These are phyloP conservation scores for Myripristis murdjan DNA, from an alignment of 2,797 vertebrate genomes.

Conservation along the genomic window DNA sequence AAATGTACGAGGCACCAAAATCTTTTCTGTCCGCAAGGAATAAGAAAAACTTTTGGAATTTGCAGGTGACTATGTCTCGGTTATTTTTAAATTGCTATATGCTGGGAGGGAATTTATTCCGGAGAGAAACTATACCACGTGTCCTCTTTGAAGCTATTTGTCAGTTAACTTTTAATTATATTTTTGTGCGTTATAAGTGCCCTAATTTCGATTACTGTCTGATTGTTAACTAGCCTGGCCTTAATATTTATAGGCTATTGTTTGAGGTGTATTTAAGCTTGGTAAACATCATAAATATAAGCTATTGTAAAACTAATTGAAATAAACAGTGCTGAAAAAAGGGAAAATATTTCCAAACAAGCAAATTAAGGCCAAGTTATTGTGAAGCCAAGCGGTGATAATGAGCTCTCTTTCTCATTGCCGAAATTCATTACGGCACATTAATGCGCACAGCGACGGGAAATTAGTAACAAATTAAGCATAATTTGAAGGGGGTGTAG, in stretches of 20 bases:
- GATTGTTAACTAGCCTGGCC: not conserved
- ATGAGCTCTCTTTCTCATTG: constrained; percentile 39
- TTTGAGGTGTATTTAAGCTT: constrained; percentile 3
- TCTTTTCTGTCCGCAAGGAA: not conserved
- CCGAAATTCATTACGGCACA: constrained; percentile 40
- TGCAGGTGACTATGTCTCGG: too few relatives aligned
- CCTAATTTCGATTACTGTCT: not conserved
- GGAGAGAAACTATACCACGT: not conserved
- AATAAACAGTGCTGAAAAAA: constrained; percentile 16
- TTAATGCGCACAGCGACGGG: constrained; percentile 22
- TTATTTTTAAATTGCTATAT: too few relatives aligned
- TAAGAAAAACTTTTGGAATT: too few relatives aligned
- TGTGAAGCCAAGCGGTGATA: constrained; percentile 66
- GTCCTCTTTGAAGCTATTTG: not conserved
- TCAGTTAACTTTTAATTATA: not conserved
- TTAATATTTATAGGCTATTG: not conserved
- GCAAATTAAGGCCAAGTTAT: constrained; percentile 75
- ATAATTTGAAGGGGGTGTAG: not conserved
- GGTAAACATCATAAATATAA: not conserved
- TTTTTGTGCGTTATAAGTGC: not conserved
- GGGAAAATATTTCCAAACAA: constrained; percentile 43
- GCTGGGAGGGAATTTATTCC: not conserved
- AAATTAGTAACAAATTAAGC: constrained; percentile 25
- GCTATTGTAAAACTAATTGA: constrained; percentile 16
- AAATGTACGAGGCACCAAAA: not conserved